Percentiles rank a stretch among this genome's conserved stretches.
These are phyloP conservation scores for Zosterops japonicus DNA, from an alignment of 2,113 vertebrate genomes.

Conservation along the genomic window DNA sequence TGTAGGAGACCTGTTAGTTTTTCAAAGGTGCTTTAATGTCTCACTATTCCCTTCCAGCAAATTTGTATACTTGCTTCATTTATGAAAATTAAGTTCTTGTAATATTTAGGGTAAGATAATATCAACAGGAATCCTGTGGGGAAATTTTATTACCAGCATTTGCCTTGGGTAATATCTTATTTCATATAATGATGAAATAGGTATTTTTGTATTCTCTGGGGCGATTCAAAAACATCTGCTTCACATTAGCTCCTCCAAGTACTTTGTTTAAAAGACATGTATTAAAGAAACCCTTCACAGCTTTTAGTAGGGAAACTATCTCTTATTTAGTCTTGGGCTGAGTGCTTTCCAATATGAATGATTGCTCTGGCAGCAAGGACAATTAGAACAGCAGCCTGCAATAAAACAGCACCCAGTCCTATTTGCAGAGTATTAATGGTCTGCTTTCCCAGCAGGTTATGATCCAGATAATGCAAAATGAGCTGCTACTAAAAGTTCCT, in stretches of 20 bases:
- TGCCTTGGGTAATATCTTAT: conserved; percentile 38
- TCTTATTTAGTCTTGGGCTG: conserved; percentile 23
- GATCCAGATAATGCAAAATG: conserved; percentile 25
- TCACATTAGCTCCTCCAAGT: conserved; percentile 38
- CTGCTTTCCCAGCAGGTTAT: conserved; percentile 9
- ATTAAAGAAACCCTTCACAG: conserved; percentile 37
- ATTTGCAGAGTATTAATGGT: conserved; percentile 35
- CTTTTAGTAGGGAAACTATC: not conserved
- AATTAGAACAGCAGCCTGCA: conserved; percentile 46
- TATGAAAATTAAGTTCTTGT: conserved; percentile 43
- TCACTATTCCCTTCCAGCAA: not conserved
- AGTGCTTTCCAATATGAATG: conserved; percentile 26
- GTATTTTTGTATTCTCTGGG: conserved; percentile 23
- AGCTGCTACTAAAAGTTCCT: not conserved
- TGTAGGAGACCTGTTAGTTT: not conserved
- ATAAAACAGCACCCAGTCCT: conserved; percentile 57
- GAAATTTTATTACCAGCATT: conserved; percentile 3
- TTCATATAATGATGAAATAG: conserved; percentile 21
- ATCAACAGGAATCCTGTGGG: conserved; percentile 38
- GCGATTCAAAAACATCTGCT: conserved; percentile 49
- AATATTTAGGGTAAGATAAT: conserved; percentile 40
- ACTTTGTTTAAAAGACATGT: conserved; percentile 27
- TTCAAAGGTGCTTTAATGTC: not conserved
- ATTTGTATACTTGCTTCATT: conserved; percentile 16
- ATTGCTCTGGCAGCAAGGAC: conserved; percentile 34